Evolutionary conservation across 2,888 invertebrate genomes (phyloP).

Genomic region (Tipula unca): DNA sequence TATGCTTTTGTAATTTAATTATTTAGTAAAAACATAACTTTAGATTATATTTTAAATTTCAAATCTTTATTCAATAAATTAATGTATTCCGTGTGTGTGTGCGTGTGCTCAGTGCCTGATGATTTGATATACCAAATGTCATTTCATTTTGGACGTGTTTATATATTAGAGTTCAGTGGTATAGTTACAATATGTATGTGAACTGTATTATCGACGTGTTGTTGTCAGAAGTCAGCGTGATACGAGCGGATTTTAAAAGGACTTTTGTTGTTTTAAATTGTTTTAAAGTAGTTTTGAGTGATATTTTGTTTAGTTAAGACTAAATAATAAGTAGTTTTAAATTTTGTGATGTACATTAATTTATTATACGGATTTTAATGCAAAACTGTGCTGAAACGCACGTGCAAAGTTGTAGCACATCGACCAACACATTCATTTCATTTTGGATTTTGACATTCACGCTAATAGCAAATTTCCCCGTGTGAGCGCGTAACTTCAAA

Average conservation of each 20-base stretch:
- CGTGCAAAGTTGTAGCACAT: not conserved
- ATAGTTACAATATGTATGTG: not conserved
- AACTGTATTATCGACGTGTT: not conserved
- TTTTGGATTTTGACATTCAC: slow-evolving; percentile 14
- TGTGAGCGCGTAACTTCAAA: slow-evolving; percentile 14
- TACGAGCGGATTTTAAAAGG: not conserved
- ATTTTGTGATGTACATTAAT: not conserved
- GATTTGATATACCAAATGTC: not conserved
- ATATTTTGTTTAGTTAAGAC: not conserved
- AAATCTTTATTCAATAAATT: not conserved
- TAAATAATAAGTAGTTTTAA: not conserved
- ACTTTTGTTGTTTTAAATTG: not conserved
- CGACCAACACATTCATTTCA: not conserved
- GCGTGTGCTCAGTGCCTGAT: not conserved
- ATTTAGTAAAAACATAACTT: not conserved
- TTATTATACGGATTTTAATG: not conserved
- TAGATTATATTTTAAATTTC: slow-evolving; percentile 31
- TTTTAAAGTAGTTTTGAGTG: not conserved
- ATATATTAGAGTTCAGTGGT: not conserved
- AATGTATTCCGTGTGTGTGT: not conserved
- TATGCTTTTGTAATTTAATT: not conserved
- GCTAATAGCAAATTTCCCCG: slow-evolving; percentile 14
- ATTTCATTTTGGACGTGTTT: not conserved
- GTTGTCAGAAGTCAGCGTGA: not conserved
- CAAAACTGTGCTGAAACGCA: not conserved